These are phyloP conservation scores for Eumerus sabulonum DNA, from an alignment of 2,888 invertebrate species.

Conservation along the genomic window DNA sequence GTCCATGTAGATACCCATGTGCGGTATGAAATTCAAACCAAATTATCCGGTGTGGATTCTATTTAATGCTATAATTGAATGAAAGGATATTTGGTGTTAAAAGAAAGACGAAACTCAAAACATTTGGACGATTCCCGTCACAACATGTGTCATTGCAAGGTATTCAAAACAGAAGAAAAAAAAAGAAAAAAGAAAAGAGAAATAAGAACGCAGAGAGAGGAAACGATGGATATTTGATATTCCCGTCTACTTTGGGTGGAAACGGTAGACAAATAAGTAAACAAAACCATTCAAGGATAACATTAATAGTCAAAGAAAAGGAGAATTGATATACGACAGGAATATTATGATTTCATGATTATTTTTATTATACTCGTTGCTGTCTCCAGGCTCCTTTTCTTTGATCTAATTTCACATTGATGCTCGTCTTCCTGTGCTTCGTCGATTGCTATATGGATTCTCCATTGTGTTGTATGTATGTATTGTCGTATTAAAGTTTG, in stretches of 20 bases:
- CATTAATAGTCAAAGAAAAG: conserved; percentile 2
- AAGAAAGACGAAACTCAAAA: conserved; percentile 50
- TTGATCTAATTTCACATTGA: conserved; percentile 47
- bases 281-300: conserved; percentile 21
- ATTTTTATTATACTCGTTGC: conserved; percentile 48
- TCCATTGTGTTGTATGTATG: conserved; percentile 9
- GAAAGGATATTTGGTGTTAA: not conserved
- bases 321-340: conserved; percentile 12
- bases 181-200: too few species aligned
- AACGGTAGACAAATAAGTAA: conserved; percentile 2
- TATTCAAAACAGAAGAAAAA: not conserved
- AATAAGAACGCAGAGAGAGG: too few species aligned
- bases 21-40: conserved; percentile 25
- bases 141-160: conserved; percentile 41
- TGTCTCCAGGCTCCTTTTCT: conserved; percentile 46
- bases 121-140: conserved; percentile 57
- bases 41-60: conserved; percentile 46
- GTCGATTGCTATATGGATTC: conserved; percentile 11
- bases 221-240: conserved; percentile 33
- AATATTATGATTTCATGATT: conserved; percentile 46
- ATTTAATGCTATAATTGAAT: conserved; percentile 49
- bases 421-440: conserved; percentile 2
- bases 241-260: conserved; percentile 6
- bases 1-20: conserved; percentile 5
- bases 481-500: not conserved